A percentile compares a stretch with the other conserved stretches of the same genome.
These are phyloP conservation scores for Choloepus didactylus DNA, from an alignment of 2,797 vertebrate species.

Conservation along the genomic window DNA sequence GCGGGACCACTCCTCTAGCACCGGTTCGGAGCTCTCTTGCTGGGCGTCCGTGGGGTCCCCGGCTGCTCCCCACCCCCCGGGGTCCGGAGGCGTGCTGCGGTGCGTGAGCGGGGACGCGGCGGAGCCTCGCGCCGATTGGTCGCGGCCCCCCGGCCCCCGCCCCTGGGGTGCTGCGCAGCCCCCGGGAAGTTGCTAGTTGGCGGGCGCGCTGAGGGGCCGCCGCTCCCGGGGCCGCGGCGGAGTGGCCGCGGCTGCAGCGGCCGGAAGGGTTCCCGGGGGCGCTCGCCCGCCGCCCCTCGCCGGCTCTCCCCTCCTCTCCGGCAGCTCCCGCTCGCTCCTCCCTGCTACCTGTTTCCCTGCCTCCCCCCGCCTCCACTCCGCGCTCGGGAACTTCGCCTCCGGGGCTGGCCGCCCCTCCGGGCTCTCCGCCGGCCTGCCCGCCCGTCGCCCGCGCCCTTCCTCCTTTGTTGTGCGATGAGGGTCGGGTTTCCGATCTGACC, in stretches of 20 bases:
- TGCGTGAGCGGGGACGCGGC: slow-evolving; percentile 64
- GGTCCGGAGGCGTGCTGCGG: slow-evolving; percentile 62
- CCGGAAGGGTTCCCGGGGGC: slow-evolving; percentile 18
- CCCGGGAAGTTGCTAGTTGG: slow-evolving; percentile 81
- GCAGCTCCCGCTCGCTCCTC: slow-evolving; percentile 58
- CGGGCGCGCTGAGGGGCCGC: slow-evolving; percentile 70
- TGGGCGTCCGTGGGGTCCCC: neutral
- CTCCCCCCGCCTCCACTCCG: slow-evolving; percentile 1
- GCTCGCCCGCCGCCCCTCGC: neutral
- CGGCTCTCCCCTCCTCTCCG: neutral
- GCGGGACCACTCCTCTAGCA: neutral
- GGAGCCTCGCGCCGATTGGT: slow-evolving; percentile 81
- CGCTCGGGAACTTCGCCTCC: slow-evolving; percentile 70
- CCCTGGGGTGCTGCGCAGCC: slow-evolving; percentile 85
- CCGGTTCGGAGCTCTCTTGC: neutral
- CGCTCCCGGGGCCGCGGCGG: slow-evolving; percentile 35
- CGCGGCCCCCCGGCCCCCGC: slow-evolving; percentile 87
- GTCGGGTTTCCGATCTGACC: slow-evolving; percentile 84
- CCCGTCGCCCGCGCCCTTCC: slow-evolving; percentile 77
- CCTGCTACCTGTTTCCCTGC: slow-evolving; percentile 77
- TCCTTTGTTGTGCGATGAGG: slow-evolving; percentile 89
- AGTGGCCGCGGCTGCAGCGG: neutral
- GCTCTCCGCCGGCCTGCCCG: slow-evolving; percentile 60
- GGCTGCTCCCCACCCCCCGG: slow-evolving; percentile 9
- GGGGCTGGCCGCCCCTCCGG: slow-evolving; percentile 41